These are phyloP conservation scores for Rhagophthalmus giganteus DNA, from an alignment of 2,888 invertebrate genomes.

Conservation along the genomic window DNA sequence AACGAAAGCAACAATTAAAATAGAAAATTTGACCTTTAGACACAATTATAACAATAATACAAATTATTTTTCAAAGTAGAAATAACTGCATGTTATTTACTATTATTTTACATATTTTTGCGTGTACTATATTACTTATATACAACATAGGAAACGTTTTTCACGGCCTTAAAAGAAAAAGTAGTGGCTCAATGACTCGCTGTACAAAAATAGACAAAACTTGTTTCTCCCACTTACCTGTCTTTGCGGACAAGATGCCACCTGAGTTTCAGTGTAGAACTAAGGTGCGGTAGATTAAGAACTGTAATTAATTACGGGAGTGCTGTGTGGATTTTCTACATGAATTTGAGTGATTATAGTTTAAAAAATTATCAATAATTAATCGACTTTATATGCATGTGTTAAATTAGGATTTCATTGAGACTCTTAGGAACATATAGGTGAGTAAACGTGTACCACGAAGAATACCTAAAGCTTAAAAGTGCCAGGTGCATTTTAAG, in stretches of 20 bases:
- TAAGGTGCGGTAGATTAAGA: conserved; percentile 32
- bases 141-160: conserved; percentile 22
- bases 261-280: conserved; percentile 37
- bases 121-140: background rate
- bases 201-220: conserved; percentile 47
- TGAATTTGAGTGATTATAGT: conserved; percentile 6
- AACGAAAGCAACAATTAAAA: background rate
- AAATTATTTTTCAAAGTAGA: background rate
- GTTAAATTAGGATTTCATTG: conserved; percentile 11
- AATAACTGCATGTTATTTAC: too few species aligned
- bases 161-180: conserved; percentile 26
- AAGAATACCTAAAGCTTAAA: too few species aligned
- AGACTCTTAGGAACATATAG: conserved; percentile 2
- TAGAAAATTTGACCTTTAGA: background rate
- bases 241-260: conserved; percentile 39
- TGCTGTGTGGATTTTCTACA: conserved; percentile 16
- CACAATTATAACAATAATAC: background rate
- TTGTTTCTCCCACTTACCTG: conserved; percentile 51
- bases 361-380: conserved; percentile 3
- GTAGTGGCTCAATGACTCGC: conserved; percentile 29
- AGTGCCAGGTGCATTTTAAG: too few species aligned
- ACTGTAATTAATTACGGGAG: conserved; percentile 29
- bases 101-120: too few species aligned
- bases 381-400: conserved; percentile 5
- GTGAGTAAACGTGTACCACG: too few species aligned